Evolutionary conservation across 2,113 vertebrate genomes (phyloP), one percentile per base, ranked within the genome.

Genomic region (Myxocyprinus asiaticus): DNA sequence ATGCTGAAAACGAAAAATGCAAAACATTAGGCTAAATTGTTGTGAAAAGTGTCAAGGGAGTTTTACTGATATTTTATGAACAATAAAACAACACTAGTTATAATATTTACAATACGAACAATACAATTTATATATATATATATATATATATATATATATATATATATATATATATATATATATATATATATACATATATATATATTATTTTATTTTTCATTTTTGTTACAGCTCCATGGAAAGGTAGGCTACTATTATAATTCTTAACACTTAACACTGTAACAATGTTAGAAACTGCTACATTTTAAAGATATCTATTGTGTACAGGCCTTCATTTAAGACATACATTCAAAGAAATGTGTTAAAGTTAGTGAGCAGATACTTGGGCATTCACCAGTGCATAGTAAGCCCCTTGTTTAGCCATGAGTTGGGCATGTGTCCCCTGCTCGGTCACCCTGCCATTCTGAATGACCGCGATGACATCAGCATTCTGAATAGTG

Each of bases 401-500:
- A 47, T 91, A 90, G 72, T 96, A 95, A 56, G 91, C 44, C 56
- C 91, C 94, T 77, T 90, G 90, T 67, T 86, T 86, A 4, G 90
- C 91, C 73, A 95, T 87, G 6, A 95, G 92, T 81, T 95, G 90
- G 11, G 91, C 90, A 48, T 95, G 95, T 0, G 93, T 94, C 67
- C 95, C 95, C 0, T 90, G 90, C 76, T 96, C 94, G 76, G 76
- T 4, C 0, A 94, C 76, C 48, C 48, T 85, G 66, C 95, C 94
- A 0, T 93, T 91, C 74, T 95, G 85, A 67, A 94, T 68, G 59
- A 93, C 92, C 0, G 85, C 91, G 4, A 95, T 95, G 22, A 86
- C 81, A 87, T 95, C 92, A 0, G 94, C 94, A 0, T 92, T 95
- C 82, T 95, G 93, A 83, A 94, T 89, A 65, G 94, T 93, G 83